phyloP scores from a whole-genome alignment of 2,797 vertebrate genomes.

The Corythornis leucogaster region DNA sequence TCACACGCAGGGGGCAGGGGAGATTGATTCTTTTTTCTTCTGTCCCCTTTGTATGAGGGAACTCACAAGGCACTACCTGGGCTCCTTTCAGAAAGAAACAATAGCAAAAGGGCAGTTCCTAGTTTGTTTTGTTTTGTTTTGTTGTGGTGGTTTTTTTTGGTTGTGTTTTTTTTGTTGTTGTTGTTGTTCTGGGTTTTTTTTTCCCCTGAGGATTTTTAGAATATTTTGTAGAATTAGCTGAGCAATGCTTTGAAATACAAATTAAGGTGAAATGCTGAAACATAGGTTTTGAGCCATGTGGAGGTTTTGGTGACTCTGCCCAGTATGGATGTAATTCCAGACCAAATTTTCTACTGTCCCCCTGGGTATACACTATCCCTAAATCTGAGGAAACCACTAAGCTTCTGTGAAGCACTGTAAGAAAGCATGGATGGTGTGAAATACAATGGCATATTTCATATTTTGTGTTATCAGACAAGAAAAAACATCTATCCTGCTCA shows the following conservation, averaged over 20 bases:
- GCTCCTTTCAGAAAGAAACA: not conserved
- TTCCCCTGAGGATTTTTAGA: not conserved
- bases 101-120: conserved; percentile 1
- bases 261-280: not conserved
- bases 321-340: not conserved
- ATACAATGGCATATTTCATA: not conserved
- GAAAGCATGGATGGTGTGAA: not conserved
- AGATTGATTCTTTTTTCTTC: not conserved
- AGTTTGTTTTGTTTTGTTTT: not conserved
- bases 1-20: not conserved
- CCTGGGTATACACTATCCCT: not conserved
- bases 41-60: conserved; percentile 1
- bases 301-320: not conserved
- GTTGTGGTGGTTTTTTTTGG: too few species aligned
- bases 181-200: not conserved
- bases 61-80: conserved; percentile 50
- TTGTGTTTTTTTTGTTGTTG: too few species aligned
- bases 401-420: not conserved
- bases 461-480: not conserved
- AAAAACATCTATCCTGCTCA: not conserved
- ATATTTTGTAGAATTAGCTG: not conserved
- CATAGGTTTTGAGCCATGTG: not conserved
- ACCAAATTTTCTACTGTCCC: not conserved
- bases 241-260: conserved; percentile 26
- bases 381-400: not conserved